Base-by-base conservation (phyloP, 2,797 vertebrate species). In the Diceros bicornis region DNA sequence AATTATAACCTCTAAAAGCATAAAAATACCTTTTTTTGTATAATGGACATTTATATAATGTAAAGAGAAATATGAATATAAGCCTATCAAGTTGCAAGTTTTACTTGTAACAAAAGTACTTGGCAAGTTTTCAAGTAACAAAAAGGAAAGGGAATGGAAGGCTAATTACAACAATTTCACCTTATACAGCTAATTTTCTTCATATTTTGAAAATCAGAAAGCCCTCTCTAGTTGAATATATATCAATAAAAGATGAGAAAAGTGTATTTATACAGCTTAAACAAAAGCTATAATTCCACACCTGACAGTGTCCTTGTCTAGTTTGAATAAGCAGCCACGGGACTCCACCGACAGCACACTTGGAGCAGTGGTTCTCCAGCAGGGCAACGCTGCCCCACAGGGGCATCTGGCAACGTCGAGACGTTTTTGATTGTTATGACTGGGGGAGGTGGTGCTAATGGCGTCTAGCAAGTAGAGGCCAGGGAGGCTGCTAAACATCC, bases 51-150 rank as follows among this genome's bases (percentile, higher is more conserved):
- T 23, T 55, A 34, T 41, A n/a, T 52, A 41, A 50, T 29, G 17
- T 11, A 83, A 47, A 92, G 57, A 96, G 47, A 93, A 95, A 50
- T 81, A 79, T 41, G 52, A 96, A 78, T 14, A 62, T 50, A 97
- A 79, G 20, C 11, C 44, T 91, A 81, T 25, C 34, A 92, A 41
- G 41, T 41, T 41, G 41, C 41, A 41, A 41, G 41, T 41, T 41
- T 41, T 41, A 41, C 41, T 41, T 41, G 41, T 41, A 41, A 41
- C 41, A 41, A 41, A 41, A 86, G 82, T 57, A 93, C 61, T 32
- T 34, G 66, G 27, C 72, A 93, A 34, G 14, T 23, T 91, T 88
- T 81, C 32, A 71, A 96, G 50, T 79, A 83, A 91, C 61, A 34
- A 89, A 90, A 71, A 85, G 74, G 14, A 97, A 27, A 94, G 29